phyloP scores from a whole-genome alignment of 2,888 invertebrate species.

The Willowsia nigromaculata region DNA sequence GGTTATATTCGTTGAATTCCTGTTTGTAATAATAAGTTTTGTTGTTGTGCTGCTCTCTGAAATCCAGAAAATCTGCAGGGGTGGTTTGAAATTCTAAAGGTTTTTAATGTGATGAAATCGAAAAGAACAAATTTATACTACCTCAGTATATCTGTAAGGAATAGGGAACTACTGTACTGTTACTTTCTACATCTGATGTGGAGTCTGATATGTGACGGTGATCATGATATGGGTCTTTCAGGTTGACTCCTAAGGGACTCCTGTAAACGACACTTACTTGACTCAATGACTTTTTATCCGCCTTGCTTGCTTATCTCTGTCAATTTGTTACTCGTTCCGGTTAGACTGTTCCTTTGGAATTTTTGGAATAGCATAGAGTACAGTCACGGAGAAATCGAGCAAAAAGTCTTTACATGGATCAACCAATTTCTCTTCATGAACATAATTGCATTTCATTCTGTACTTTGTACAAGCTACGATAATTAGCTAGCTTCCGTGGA shows the following conservation, averaged over 20 bases:
- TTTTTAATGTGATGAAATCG: slow-evolving; percentile 64
- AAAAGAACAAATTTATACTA: slow-evolving; percentile 11
- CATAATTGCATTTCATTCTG: slow-evolving; percentile 78
- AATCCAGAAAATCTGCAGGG: slow-evolving; percentile 12
- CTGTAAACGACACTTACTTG: slow-evolving; percentile 74
- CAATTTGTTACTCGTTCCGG: slow-evolving; percentile 29
- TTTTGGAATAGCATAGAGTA: neutral
- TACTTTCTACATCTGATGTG: neutral
- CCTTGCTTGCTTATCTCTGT: slow-evolving; percentile 53
- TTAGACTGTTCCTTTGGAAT: neutral
- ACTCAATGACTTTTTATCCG: slow-evolving; percentile 73
- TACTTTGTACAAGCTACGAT: slow-evolving; percentile 76
- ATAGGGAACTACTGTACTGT: neutral
- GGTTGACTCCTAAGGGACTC: slow-evolving; percentile 72
- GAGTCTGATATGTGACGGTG: slow-evolving; percentile 26
- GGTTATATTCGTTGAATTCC: neutral
- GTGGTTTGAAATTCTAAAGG: slow-evolving; percentile 62
- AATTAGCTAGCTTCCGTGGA: slow-evolving; percentile 69
- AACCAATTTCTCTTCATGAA: slow-evolving; percentile 78
- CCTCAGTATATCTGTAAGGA: neutral
- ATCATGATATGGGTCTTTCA: slow-evolving; percentile 37
- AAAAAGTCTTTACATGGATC: slow-evolving; percentile 61
- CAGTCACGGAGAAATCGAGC: neutral
- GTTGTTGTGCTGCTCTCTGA: neutral
- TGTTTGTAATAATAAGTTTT: slow-evolving; percentile 16